Evolutionary conservation across 2,888 invertebrate genomes (phyloP).

Genomic region (Ganaspis brasiliensis): DNA sequence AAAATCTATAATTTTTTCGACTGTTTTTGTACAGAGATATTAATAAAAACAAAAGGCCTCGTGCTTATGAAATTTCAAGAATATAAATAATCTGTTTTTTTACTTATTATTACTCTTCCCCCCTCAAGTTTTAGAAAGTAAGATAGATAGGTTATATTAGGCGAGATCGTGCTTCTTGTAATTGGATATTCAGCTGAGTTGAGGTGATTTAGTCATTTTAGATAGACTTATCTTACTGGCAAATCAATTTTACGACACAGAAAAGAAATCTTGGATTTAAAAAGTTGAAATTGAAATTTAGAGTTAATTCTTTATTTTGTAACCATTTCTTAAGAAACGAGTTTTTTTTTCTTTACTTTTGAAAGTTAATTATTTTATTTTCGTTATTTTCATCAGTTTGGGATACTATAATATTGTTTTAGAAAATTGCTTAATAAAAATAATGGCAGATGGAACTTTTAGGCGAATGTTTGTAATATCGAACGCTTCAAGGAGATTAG

Average conservation of each 20-base stretch:
- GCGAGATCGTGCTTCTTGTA: conserved; percentile 28
- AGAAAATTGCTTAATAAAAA: too few relatives aligned
- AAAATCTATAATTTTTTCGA: conserved; percentile 80
- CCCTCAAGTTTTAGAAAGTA: conserved; percentile 16
- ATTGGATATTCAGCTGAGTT: conserved; percentile 31
- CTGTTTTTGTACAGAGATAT: conserved; percentile 81
- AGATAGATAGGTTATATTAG: background rate
- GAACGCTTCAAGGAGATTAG: too few relatives aligned
- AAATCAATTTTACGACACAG: background rate
- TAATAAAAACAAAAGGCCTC: conserved; percentile 78
- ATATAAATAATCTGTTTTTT: conserved; percentile 67
- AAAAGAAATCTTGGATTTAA: background rate
- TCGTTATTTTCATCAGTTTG: background rate
- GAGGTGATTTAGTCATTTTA: conserved; percentile 31
- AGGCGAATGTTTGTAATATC: too few relatives aligned
- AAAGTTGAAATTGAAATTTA: background rate
- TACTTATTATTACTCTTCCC: conserved; percentile 12
- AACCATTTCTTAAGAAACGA: background rate
- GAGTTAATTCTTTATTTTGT: background rate
- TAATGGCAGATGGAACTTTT: too few relatives aligned
- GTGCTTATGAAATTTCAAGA: conserved; percentile 80
- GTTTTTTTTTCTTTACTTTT: background rate
- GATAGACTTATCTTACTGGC: background rate
- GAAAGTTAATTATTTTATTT: background rate
- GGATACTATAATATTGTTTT: too few relatives aligned